Conservation (phyloP, 2,888 invertebrate species). For the Byasa hedistus region DNA sequence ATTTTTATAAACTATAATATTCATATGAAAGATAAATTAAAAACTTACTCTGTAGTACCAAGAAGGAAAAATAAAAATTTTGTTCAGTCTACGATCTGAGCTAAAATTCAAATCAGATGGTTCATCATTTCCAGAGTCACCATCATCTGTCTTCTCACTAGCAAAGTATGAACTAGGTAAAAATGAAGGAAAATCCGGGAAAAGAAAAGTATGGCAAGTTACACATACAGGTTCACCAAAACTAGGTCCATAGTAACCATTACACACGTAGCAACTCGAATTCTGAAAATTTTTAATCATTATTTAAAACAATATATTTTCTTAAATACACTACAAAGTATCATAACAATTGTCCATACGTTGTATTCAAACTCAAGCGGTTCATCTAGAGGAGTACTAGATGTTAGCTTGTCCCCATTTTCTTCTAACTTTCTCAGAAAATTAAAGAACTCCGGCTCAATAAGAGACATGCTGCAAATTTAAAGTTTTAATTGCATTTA, state of each 20-base stretch:
- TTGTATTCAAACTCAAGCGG: constrained; percentile 69
- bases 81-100: constrained; percentile 71
- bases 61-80: constrained; percentile 55
- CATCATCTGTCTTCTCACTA: constrained; percentile 87
- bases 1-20: neutral
- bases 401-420: constrained; percentile 63
- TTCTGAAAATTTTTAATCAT: constrained; percentile 74
- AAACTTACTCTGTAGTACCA: constrained; percentile 68
- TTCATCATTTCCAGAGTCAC: constrained; percentile 97
- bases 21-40: neutral
- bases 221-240: constrained; percentile 95
- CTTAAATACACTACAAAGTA: neutral
- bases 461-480: constrained; percentile 35
- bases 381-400: constrained; percentile 51
- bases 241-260: constrained; percentile 95
- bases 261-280: constrained; percentile 88
- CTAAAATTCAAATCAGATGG: constrained; percentile 85
- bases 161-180: constrained; percentile 72
- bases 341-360: constrained; percentile 44
- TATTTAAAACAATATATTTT: constrained; percentile 1
- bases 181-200: constrained; percentile 85
- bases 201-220: constrained; percentile 95
- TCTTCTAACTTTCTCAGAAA: constrained; percentile 71
- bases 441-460: constrained; percentile 61
- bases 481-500: neutral